Evolutionary conservation across 2,113 vertebrate species (phyloP).

Genomic region (Egretta garzetta): DNA sequence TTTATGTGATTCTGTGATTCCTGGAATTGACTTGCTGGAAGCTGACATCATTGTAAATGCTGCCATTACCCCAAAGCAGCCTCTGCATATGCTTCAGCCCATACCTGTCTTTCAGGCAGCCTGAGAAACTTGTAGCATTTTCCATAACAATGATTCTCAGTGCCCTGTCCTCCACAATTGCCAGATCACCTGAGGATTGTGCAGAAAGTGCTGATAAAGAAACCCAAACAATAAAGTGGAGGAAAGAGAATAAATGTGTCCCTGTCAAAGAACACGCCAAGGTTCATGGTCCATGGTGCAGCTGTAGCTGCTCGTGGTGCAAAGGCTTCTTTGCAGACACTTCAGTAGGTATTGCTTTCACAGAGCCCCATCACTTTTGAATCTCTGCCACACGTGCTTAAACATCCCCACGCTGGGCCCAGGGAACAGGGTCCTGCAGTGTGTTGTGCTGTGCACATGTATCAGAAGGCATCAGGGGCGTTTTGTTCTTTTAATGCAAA

Average conservation of each 20-base stretch:
- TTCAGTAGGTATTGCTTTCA: background rate
- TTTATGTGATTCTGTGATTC: background rate
- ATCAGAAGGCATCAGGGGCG: background rate
- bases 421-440: background rate
- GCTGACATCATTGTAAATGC: background rate
- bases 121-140: background rate
- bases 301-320: background rate
- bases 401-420: background rate
- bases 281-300: background rate
- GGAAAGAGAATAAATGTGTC: background rate
- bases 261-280: background rate
- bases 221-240: background rate
- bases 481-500: background rate
- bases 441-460: background rate
- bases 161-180: background rate
- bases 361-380: background rate
- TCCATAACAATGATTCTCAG: background rate
- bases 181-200: background rate
- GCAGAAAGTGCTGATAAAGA: background rate
- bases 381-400: background rate
- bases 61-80: background rate
- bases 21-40: background rate
- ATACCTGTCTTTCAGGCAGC: background rate
- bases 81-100: background rate
- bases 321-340: background rate